A percentile compares a stretch with the other conserved stretches of the same genome.
These are phyloP conservation scores for Amblyornis subalaris DNA, from an alignment of 2,113 vertebrate species.

Conservation along the genomic window DNA sequence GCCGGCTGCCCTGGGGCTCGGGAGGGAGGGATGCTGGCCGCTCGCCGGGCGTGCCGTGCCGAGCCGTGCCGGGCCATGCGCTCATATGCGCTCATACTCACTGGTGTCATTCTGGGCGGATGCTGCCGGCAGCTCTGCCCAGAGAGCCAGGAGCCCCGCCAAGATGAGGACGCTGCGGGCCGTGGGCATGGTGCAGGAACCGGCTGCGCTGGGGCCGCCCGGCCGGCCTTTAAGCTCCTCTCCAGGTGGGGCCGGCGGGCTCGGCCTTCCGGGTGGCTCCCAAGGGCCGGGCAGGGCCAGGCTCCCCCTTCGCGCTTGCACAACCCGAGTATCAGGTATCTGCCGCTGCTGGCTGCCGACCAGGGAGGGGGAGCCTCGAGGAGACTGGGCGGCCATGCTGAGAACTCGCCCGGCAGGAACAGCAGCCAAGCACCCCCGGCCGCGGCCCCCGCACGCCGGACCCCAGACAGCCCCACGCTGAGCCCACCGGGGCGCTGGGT, in stretches of 20 bases:
- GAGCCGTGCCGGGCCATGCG: neutral
- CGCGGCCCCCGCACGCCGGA: neutral
- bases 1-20: neutral
- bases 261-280: slow-evolving; percentile 59
- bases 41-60: neutral
- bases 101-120: slow-evolving; percentile 57
- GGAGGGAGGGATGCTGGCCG: neutral
- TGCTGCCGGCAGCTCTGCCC: slow-evolving; percentile 39
- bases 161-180: slow-evolving; percentile 41
- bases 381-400: neutral
- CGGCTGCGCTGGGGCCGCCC: slow-evolving; percentile 1
- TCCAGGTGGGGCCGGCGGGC: slow-evolving; percentile 58
- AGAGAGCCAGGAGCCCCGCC: slow-evolving; percentile 48
- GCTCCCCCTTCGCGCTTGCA: slow-evolving; percentile 61
- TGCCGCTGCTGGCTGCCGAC: slow-evolving; percentile 37
- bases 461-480: neutral
- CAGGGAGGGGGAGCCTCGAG: slow-evolving; percentile 59
- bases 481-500: neutral
- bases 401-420: slow-evolving; percentile 49
- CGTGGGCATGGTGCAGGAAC: slow-evolving; percentile 42
- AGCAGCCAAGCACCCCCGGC: neutral
- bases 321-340: slow-evolving; percentile 63
- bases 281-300: slow-evolving; percentile 41
- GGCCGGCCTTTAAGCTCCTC: slow-evolving; percentile 43
- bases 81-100: slow-evolving; percentile 58